Conservation (phyloP, 2,113 vertebrate species). For the Alethe diademata region DNA sequence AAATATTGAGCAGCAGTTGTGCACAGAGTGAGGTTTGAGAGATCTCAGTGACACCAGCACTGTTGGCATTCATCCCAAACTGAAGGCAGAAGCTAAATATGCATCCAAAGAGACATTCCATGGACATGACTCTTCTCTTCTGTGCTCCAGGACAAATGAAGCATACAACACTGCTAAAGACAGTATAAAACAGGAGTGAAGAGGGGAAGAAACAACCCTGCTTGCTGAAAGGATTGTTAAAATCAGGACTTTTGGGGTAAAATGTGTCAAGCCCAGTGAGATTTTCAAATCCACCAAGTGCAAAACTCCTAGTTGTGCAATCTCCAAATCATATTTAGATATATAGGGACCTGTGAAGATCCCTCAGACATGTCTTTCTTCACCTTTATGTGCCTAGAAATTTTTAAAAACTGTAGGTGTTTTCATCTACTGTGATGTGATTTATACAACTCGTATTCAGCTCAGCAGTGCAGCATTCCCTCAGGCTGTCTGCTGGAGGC, state of each 20-base stretch:
- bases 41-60: background rate
- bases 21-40: background rate
- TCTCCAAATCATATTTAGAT: background rate
- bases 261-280: background rate
- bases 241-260: background rate
- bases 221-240: background rate
- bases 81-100: background rate
- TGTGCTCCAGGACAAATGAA: background rate
- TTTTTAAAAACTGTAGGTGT: background rate
- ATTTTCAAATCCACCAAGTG: background rate
- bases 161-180: background rate
- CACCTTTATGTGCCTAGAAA: background rate
- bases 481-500: background rate
- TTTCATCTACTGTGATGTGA: background rate
- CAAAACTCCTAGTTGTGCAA: background rate
- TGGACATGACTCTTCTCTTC: background rate
- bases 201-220: background rate
- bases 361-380: background rate
- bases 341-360: background rate
- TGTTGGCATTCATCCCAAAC: background rate
- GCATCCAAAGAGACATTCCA: background rate
- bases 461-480: background rate
- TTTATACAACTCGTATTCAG: background rate
- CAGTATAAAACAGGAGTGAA: background rate
- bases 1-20: background rate